These are phyloP conservation scores for Anastrepha ludens DNA, from an alignment of 1,140 invertebrate genomes.

Conservation along the genomic window DNA sequence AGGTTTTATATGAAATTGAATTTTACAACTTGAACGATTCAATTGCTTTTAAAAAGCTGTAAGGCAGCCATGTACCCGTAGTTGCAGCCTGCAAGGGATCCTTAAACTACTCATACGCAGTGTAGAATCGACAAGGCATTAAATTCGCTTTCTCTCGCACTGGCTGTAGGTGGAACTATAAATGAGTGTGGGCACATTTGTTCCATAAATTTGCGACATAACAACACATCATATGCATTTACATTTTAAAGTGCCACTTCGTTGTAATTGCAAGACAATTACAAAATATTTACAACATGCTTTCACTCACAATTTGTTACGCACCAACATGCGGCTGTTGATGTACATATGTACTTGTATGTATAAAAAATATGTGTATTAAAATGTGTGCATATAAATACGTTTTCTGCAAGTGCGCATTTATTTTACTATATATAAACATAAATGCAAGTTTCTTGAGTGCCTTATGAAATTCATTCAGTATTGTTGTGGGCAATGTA, in stretches of 20 bases:
- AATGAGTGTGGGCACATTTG: not conserved
- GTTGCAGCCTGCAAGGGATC: not conserved
- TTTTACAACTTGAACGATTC: not conserved
- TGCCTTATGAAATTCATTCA: conserved; percentile 1
- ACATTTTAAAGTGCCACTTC: conserved; percentile 49
- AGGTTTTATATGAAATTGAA: not conserved
- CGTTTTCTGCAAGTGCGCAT: not conserved
- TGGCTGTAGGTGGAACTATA: not conserved
- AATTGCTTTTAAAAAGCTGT: not conserved
- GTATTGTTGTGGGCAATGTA: not conserved
- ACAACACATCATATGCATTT: not conserved
- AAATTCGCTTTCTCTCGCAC: not conserved
- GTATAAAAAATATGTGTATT: not conserved
- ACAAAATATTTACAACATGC: conserved; percentile 48
- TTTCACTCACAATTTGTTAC: not conserved
- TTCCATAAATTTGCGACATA: conserved; percentile 5
- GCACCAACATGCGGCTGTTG: not conserved
- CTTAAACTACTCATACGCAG: not conserved
- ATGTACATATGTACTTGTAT: not conserved
- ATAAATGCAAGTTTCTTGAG: not conserved
- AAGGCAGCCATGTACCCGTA: not conserved
- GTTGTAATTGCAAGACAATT: conserved; percentile 46
- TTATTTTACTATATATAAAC: not conserved
- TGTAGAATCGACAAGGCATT: not conserved
- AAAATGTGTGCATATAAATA: not conserved